These are phyloP conservation scores for Drosophila differens DNA, from an alignment of 2,888 invertebrate species.

Conservation along the genomic window DNA sequence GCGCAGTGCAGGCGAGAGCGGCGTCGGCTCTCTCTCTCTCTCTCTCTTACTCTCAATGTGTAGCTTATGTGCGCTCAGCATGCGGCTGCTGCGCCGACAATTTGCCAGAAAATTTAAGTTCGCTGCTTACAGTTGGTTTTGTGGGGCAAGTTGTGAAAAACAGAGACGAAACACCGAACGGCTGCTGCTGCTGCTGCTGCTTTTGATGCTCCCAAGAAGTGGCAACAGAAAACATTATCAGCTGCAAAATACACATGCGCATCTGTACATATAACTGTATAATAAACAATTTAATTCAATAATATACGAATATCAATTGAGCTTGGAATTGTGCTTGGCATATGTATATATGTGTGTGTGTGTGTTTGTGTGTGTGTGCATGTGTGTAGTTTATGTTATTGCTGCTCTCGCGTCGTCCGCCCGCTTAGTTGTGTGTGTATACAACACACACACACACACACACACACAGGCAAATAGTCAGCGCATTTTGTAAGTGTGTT, in stretches of 20 bases:
- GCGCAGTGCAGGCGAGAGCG: slow-evolving; percentile 36
- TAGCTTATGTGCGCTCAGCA: slow-evolving; percentile 62
- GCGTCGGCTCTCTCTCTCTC: neutral
- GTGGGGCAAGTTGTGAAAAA: slow-evolving; percentile 76
- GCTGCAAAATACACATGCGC: slow-evolving; percentile 15
- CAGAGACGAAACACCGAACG: slow-evolving; percentile 45
- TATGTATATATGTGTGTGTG: slow-evolving; percentile 10
- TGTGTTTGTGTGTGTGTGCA: slow-evolving; percentile 11
- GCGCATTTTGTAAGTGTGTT: slow-evolving; percentile 30
- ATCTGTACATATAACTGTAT: slow-evolving; percentile 10
- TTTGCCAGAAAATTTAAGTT: slow-evolving; percentile 79
- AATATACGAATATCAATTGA: slow-evolving; percentile 61
- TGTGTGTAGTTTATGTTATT: slow-evolving; percentile 36
- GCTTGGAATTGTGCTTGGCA: slow-evolving; percentile 51
- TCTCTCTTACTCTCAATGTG: slow-evolving; percentile 37
- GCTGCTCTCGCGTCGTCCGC: slow-evolving; percentile 61
- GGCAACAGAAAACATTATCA: slow-evolving; percentile 47
- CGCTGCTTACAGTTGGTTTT: slow-evolving; percentile 76
- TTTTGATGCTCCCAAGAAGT: slow-evolving; percentile 50
- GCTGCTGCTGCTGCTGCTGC: slow-evolving; percentile 40
- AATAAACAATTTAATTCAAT: slow-evolving; percentile 59
- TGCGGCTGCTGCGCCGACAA: slow-evolving; percentile 74
- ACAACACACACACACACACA: slow-evolving; percentile 11
- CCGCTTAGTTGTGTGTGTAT: slow-evolving; percentile 59
- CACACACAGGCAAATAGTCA: slow-evolving; percentile 27